Percentiles rank a stretch among this genome's conserved stretches.
phyloP scores from a whole-genome alignment of 2,113 vertebrate species.

The Henicopernis longicauda region DNA sequence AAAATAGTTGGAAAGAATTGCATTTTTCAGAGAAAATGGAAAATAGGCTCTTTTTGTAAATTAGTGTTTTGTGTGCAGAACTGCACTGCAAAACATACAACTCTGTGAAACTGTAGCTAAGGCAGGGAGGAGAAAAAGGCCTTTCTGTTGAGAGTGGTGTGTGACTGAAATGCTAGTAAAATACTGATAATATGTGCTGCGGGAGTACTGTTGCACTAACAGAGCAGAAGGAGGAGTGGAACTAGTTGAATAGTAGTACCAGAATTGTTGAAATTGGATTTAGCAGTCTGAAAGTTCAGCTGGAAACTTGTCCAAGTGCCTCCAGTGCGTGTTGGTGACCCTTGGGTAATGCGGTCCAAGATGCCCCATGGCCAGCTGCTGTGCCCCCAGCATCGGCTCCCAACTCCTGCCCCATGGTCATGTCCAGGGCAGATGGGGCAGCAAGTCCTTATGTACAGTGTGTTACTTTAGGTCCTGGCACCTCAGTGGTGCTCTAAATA shows the following conservation, averaged over 20 bases:
- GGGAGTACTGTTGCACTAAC: fast-evolving
- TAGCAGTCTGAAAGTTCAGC: background rate
- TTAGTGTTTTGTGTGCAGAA: background rate
- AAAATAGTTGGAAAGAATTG: background rate
- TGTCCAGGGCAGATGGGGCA: fast-evolving
- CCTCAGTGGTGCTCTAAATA: background rate
- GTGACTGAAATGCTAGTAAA: background rate
- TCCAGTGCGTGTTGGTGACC: fast-evolving
- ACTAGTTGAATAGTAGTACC: background rate
- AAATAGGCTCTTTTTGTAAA: background rate
- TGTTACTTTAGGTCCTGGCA: background rate
- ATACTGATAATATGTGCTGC: background rate
- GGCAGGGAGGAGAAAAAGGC: background rate
- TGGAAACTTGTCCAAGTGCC: background rate
- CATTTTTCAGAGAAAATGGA: background rate
- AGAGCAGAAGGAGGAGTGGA: background rate
- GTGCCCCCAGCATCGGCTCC: background rate
- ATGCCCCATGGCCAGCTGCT: background rate
- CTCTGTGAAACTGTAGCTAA: background rate
- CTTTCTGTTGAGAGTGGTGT: background rate
- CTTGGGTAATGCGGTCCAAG: fast-evolving
- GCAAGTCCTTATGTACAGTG: fast-evolving
- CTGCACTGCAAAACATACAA: background rate
- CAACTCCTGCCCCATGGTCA: fast-evolving
- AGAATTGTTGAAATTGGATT: background rate